Conservation (phyloP, 1,140 invertebrate species). For the Tribolium madens region DNA sequence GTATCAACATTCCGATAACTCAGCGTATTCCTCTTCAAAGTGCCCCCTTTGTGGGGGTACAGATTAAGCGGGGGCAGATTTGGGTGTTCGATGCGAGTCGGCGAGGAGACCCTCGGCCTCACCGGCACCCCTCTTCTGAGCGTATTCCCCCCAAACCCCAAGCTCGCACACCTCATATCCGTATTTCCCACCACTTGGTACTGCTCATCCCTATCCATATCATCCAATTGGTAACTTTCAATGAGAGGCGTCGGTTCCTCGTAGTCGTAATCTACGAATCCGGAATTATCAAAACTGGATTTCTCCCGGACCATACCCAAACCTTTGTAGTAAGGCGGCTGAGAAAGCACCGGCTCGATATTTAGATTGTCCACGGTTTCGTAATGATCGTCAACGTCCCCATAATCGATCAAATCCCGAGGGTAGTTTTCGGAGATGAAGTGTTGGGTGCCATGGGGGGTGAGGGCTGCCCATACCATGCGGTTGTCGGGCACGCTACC, state of each 20-base stretch:
- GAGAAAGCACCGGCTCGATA: conserved; percentile 64
- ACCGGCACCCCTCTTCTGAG: conserved; percentile 62
- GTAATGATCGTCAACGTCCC: conserved; percentile 78
- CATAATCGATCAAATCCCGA: conserved; percentile 65
- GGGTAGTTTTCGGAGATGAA: conserved; percentile 75
- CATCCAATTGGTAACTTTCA: conserved; percentile 77
- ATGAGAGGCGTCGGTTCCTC: conserved; percentile 79
- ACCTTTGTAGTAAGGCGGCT: conserved; percentile 60
- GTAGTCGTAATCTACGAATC: conserved; percentile 79
- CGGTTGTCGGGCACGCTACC: conserved; percentile 69
- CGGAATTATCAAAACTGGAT: conserved; percentile 76
- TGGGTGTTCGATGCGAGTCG: conserved; percentile 83
- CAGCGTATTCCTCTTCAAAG: conserved; percentile 59
- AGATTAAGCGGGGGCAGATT: conserved; percentile 82
- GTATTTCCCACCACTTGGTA: conserved; percentile 59
- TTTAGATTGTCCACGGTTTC: conserved; percentile 77
- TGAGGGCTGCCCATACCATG: conserved; percentile 87
- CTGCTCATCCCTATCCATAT: conserved; percentile 60
- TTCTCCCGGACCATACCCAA: conserved; percentile 49
- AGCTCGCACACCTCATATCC: conserved; percentile 63
- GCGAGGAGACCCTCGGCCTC: conserved; percentile 76
- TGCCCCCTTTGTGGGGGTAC: conserved; percentile 68
- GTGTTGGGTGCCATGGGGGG: conserved; percentile 80
- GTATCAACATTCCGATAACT: conserved; percentile 60
- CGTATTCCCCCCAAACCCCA: conserved; percentile 57